Conservation (phyloP, 2,797 vertebrate species). For the Microctenopoma stevenorrisi region DNA sequence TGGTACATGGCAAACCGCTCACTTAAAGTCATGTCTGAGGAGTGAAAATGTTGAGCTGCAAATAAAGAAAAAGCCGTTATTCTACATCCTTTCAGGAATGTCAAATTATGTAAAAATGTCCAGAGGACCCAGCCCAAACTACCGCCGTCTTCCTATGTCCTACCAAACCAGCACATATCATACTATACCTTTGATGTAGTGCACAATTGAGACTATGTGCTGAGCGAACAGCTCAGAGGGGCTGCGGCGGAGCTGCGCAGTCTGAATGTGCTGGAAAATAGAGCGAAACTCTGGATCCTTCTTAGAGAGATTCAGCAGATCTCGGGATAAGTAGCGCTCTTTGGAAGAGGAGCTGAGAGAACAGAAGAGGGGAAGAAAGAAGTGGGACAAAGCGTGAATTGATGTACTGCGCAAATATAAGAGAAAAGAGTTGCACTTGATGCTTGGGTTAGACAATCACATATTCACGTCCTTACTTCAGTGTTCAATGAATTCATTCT, state of each 20-base stretch:
- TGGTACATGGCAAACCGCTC: slow-evolving; percentile 99
- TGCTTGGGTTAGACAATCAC: neutral
- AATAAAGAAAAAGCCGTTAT: slow-evolving; percentile 20
- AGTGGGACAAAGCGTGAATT: neutral
- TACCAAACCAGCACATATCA: neutral
- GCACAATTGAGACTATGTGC: slow-evolving; percentile 98
- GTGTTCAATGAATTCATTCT: no score
- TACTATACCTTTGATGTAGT: slow-evolving; percentile 95
- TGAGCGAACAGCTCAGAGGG: slow-evolving; percentile 97
- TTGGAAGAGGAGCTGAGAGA: slow-evolving; percentile 82
- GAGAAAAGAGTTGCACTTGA: neutral
- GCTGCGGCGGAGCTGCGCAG: slow-evolving; percentile 91
- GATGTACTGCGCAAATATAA: neutral
- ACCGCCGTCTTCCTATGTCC: neutral
- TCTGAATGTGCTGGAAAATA: slow-evolving; percentile 97
- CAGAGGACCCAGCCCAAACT: neutral
- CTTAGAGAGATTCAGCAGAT: slow-evolving; percentile 90
- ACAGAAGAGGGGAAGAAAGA: slow-evolving; percentile 1
- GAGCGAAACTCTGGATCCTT: slow-evolving; percentile 96
- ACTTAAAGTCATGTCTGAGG: slow-evolving; percentile 93
- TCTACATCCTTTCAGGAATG: neutral
- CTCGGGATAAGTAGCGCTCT: slow-evolving; percentile 89
- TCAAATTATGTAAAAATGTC: neutral
- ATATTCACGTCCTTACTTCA: neutral
- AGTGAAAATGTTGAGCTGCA: slow-evolving; percentile 96